These are phyloP conservation scores for Corvus hawaiiensis DNA, from an alignment of 2,113 vertebrate species.

Conservation along the genomic window DNA sequence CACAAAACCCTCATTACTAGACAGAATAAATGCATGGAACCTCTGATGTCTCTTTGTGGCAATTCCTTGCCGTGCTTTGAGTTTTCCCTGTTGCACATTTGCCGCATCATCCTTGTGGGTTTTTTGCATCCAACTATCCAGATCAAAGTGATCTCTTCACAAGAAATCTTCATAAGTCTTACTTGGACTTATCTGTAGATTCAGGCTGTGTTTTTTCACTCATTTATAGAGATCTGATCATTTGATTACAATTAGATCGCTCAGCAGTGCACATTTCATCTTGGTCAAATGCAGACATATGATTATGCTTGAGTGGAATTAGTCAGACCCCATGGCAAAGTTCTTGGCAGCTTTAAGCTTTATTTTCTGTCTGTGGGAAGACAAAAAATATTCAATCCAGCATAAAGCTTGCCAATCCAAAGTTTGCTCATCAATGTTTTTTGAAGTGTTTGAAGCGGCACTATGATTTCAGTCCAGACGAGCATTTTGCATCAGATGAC, in stretches of 20 bases:
- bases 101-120: background rate
- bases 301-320: background rate
- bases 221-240: background rate
- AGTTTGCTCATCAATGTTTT: background rate
- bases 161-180: background rate
- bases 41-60: background rate
- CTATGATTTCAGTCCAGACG: background rate
- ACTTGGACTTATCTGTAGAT: background rate
- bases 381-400: background rate
- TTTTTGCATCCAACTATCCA: background rate
- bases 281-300: background rate
- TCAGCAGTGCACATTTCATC: background rate
- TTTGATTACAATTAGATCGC: background rate
- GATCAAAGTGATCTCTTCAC: background rate
- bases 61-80: accelerated
- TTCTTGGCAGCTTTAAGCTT: background rate
- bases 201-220: background rate
- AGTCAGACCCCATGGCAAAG: background rate
- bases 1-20: background rate
- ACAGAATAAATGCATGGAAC: background rate
- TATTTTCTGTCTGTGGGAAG: background rate
- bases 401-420: background rate
- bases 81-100: background rate
- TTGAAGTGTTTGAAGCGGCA: background rate
- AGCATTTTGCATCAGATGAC: background rate